A percentile compares a stretch with the other conserved stretches of the same genome.
phyloP scores from a whole-genome alignment of 2,888 invertebrate species.

The Trypoxylon attenuatum region DNA sequence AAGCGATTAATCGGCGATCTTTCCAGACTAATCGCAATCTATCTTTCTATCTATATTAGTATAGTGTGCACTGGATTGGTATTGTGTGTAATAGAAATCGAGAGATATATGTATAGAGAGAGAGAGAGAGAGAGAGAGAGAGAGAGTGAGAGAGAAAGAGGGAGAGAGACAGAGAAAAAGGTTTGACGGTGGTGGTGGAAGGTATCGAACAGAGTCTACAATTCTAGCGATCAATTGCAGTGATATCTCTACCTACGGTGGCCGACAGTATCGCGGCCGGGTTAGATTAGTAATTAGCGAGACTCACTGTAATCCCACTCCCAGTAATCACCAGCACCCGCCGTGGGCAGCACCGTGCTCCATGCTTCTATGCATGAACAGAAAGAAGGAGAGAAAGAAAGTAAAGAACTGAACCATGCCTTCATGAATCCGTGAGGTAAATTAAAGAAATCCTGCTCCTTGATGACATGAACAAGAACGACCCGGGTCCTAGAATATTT shows the following conservation, averaged over 20 bases:
- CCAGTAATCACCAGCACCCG: slow-evolving; percentile 72
- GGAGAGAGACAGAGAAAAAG: neutral
- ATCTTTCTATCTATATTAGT: too few relatives aligned
- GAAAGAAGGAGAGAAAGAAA: slow-evolving; percentile 62
- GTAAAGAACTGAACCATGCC: slow-evolving; percentile 65
- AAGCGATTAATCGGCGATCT: too few relatives aligned
- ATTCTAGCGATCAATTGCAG: slow-evolving; percentile 44
- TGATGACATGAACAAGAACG: too few relatives aligned
- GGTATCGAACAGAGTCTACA: slow-evolving; percentile 7
- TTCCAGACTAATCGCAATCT: too few relatives aligned
- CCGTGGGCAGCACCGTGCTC: slow-evolving; percentile 73
- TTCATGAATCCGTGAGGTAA: slow-evolving; percentile 9
- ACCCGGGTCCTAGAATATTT: too few relatives aligned
- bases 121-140: neutral
- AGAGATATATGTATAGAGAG: too few relatives aligned
- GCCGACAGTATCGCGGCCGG: slow-evolving; percentile 30
- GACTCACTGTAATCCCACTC: slow-evolving; percentile 73
- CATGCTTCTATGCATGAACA: slow-evolving; percentile 72
- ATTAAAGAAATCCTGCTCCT: neutral
- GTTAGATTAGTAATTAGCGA: slow-evolving; percentile 53
- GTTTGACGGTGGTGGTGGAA: neutral
- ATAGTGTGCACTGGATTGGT: too few relatives aligned
- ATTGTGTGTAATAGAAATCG: too few relatives aligned
- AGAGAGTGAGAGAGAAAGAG: neutral
- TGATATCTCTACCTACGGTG: slow-evolving; percentile 37